Evolutionary conservation across 2,888 invertebrate species (phyloP).

Genomic region (Euspilapteryx auroguttella): DNA sequence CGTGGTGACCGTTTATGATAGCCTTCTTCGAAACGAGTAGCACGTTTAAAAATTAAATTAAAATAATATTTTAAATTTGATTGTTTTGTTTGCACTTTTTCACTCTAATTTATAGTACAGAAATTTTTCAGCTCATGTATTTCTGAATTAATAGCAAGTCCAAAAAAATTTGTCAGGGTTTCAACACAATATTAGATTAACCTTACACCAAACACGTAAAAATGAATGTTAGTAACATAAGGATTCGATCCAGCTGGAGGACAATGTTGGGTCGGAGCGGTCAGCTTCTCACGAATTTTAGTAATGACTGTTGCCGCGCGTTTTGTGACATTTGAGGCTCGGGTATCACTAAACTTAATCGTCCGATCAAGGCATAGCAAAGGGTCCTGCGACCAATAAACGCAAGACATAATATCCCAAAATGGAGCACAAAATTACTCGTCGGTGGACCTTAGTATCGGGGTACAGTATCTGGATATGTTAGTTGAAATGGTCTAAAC

Average conservation of each 20-base stretch:
- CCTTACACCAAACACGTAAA: too few species aligned
- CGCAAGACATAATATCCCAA: conserved; percentile 16
- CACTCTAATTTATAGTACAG: too few species aligned
- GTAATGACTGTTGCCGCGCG: conserved; percentile 13
- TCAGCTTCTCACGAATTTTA: conserved; percentile 16
- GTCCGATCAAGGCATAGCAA: conserved; percentile 12
- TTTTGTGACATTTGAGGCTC: conserved; percentile 14
- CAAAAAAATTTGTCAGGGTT: too few species aligned
- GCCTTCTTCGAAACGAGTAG: conserved; percentile 10
- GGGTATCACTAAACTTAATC: conserved; percentile 16
- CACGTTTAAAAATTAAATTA: too few species aligned
- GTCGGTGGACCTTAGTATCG: conserved; percentile 29
- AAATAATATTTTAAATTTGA: too few species aligned
- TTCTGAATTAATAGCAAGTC: too few species aligned
- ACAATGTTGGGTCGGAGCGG: conserved; percentile 11
- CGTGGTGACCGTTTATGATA: conserved; percentile 36
- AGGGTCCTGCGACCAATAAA: conserved; percentile 12
- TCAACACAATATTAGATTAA: too few species aligned
- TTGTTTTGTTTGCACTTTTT: too few species aligned
- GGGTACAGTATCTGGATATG: conserved; percentile 30
- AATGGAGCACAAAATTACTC: conserved; percentile 13
- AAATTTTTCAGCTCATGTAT: too few species aligned
- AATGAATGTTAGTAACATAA: too few species aligned
- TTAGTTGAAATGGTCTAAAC: conserved; percentile 41
- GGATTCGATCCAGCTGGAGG: too few species aligned